Percentiles rank a stretch among this genome's conserved stretches.
These are phyloP conservation scores for Drosophila melanica DNA, from an alignment of 1,140 invertebrate genomes.

Conservation along the genomic window DNA sequence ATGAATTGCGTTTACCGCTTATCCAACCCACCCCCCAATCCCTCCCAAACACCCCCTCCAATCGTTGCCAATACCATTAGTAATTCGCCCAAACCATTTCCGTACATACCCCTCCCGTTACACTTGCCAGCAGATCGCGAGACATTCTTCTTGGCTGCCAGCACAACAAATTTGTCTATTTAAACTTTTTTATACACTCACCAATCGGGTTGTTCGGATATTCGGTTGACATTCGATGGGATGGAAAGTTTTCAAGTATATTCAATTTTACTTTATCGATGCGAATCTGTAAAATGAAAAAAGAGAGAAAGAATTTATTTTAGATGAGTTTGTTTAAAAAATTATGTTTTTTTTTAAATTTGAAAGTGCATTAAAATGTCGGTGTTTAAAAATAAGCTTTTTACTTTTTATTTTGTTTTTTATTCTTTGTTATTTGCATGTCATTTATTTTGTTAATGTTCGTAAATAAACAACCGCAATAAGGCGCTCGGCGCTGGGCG, in stretches of 20 bases:
- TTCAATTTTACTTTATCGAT: neutral
- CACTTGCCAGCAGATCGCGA: neutral
- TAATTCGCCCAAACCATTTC: slow-evolving; percentile 27
- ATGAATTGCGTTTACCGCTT: slow-evolving; percentile 71
- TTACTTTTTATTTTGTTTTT: slow-evolving; percentile 30
- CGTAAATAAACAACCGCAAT: slow-evolving; percentile 69
- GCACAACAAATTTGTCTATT: slow-evolving; percentile 75
- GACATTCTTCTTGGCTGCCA: slow-evolving; percentile 3
- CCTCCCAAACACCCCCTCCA: neutral
- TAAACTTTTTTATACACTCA: slow-evolving; percentile 55
- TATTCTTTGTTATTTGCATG: slow-evolving; percentile 71
- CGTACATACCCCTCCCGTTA: neutral
- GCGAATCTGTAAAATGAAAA: too few relatives aligned
- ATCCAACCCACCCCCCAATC: slow-evolving; percentile 6
- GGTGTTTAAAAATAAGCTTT: neutral
- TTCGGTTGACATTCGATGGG: neutral
- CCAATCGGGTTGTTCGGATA: slow-evolving; percentile 5
- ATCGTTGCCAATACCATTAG: slow-evolving; percentile 43
- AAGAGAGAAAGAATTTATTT: too few relatives aligned
- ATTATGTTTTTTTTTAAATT: neutral
- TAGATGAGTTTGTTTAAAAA: too few relatives aligned
- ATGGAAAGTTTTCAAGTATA: neutral
- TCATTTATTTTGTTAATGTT: slow-evolving; percentile 81
- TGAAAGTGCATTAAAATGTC: neutral
- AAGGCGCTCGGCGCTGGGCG: neutral